phyloP scores from a whole-genome alignment of 2,113 vertebrate species.

The Poecile atricapillus region DNA sequence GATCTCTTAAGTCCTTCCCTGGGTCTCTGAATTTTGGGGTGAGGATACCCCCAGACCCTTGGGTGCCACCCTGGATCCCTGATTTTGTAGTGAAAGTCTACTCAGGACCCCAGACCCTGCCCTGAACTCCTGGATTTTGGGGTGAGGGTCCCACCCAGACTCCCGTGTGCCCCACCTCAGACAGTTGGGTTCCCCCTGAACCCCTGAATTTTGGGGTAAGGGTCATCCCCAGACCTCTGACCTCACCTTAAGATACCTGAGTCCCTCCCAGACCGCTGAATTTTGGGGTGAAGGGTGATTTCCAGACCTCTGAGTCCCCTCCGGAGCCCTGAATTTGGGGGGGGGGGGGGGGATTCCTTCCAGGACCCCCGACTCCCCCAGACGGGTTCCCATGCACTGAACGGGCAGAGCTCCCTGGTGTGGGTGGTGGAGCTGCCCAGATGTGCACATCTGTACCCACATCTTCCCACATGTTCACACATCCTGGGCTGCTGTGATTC shows the following conservation, averaged over 20 bases:
- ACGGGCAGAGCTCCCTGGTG: background rate
- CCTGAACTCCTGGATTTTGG: background rate
- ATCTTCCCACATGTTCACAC: fast-evolving
- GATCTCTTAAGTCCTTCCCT: no score
- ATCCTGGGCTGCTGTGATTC: fast-evolving
- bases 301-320: background rate
- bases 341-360: background rate
- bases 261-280: background rate
- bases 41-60: background rate
- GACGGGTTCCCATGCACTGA: background rate
- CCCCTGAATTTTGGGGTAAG: background rate
- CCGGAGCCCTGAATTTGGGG: background rate
- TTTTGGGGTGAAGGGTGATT: background rate
- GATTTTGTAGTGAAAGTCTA: background rate
- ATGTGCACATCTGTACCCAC: fast-evolving
- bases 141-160: background rate
- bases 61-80: fast-evolving
- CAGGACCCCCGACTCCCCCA: background rate
- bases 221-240: no score
- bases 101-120: fast-evolving
- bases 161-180: no score
- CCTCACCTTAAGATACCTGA: background rate
- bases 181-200: background rate
- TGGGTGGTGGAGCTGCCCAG: background rate
- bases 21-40: background rate